Base-by-base conservation (phyloP, 2,797 vertebrate genomes). In the Anolis apletophallus region DNA sequence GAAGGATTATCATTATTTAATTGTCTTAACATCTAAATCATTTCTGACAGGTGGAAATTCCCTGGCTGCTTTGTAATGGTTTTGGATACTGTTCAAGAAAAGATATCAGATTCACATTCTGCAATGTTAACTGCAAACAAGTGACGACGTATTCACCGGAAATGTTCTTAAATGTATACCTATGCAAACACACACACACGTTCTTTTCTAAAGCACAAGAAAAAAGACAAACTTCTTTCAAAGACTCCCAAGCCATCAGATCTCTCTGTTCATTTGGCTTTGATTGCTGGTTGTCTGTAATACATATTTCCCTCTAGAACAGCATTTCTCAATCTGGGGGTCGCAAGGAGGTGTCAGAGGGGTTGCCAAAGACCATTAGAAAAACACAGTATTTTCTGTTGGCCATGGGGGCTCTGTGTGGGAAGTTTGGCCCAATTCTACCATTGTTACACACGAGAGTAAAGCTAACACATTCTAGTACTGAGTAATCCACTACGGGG, bases 81-180 rank as follows among this genome's bases (percentile, higher is more conserved):
- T 81, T 77, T 68, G 52, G 73, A 76, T 32, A 76, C 16, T 21
- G 5, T 84, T 84, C 55, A 75, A 83, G 57, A 64, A 23, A 59
- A 68, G 19, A 29, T 80, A 46, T 10, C 83, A 71, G 23, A 52
- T 71, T 88, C 34, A 46, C 32, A 50, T 80, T 69, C 52, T 34
- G 26, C 32, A 68, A 74, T 76, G 34, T 14, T 29, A 81, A 54
- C 29, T 85, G 11, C 54, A 52, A 84, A 71, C 73, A 71, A 88
- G 83, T 80, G 40, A 40, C 21, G 54, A 81, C 32, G 4, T 14
- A 76, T 73, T 54, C 29, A 78, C 29, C 32, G 36, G 68, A 64
- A 55, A 2, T 55, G 46, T 68, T 16, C 50, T 46, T 61, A 74
- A 79, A 23, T 13, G 10, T 19, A 19, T 11, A 52, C 19, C 2